Evolutionary conservation across 2,797 vertebrate genomes (phyloP).

Genomic region (Peromyscus attwateri): DNA sequence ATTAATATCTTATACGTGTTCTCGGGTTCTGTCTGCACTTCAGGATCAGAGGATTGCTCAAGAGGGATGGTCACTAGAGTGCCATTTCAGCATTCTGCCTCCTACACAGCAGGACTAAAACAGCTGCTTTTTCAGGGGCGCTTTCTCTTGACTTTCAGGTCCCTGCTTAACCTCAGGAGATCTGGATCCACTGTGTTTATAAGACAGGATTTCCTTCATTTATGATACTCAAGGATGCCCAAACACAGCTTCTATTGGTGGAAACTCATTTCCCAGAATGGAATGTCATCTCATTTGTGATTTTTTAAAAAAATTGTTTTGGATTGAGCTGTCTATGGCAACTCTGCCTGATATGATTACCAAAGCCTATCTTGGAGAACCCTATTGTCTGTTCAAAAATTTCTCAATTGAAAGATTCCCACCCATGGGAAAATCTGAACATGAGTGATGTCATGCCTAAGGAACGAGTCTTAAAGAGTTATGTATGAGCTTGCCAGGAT

Average conservation of each 20-base stretch:
- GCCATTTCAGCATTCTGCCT: background rate
- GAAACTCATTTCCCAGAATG: background rate
- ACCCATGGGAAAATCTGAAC: background rate
- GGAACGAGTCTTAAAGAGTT: background rate
- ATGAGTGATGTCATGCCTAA: constrained; percentile 1
- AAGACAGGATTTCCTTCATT: constrained; percentile 57
- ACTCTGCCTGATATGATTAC: background rate
- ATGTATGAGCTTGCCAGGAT: background rate
- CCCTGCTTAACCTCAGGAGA: background rate
- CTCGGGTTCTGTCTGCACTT: background rate
- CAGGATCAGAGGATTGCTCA: background rate
- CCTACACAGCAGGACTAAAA: background rate
- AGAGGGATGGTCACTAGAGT: background rate
- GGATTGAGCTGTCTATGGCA: background rate
- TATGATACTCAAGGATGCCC: background rate
- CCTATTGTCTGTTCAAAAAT: constrained; percentile 12
- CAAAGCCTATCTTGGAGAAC: background rate
- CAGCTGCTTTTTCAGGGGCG: background rate
- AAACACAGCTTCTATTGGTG: background rate
- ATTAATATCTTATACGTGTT: background rate
- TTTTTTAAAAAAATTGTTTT: background rate
- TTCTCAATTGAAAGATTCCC: constrained; percentile 17
- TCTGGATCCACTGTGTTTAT: background rate
- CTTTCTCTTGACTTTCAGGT: background rate
- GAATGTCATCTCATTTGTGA: background rate